phyloP scores from a whole-genome alignment of 1,140 invertebrate genomes.

The Heliconius eleuchia region DNA sequence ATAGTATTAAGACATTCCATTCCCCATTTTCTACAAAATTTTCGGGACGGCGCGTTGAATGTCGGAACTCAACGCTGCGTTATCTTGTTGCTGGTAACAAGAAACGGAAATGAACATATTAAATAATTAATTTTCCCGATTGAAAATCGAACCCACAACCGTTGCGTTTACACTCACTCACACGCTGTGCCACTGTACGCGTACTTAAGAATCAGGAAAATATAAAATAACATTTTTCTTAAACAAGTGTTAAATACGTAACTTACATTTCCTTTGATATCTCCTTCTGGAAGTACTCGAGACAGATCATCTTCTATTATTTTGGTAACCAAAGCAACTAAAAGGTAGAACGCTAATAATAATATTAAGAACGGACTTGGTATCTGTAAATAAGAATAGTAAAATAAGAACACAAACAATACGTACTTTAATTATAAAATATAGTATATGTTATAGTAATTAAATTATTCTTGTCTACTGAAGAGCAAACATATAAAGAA shows the following conservation, averaged over 20 bases:
- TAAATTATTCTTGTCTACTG: neutral
- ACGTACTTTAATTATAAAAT: neutral
- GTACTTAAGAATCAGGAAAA: no score
- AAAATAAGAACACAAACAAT: conserved; percentile 6
- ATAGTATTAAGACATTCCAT: neutral
- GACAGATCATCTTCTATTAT: conserved; percentile 62
- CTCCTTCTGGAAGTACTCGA: conserved; percentile 38
- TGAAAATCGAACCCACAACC: no score
- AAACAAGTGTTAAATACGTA: neutral
- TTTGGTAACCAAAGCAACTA: conserved; percentile 55
- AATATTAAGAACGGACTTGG: conserved; percentile 53
- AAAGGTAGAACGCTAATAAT: conserved; percentile 53
- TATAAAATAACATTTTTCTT: no score
- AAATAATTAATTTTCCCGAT: no score
- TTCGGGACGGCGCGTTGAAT: neutral
- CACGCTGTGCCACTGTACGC: no score
- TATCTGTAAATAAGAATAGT: conserved; percentile 47
- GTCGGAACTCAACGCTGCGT: neutral
- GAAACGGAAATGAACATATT: neutral
- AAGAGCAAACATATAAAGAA: no score
- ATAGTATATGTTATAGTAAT: neutral
- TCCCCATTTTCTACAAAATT: neutral
- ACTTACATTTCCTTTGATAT: conserved; percentile 52
- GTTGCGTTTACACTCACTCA: no score
- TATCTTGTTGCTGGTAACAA: no score